These are phyloP conservation scores for Drosophila pseudotalamancana DNA, from an alignment of 2,888 invertebrate species.

Conservation along the genomic window DNA sequence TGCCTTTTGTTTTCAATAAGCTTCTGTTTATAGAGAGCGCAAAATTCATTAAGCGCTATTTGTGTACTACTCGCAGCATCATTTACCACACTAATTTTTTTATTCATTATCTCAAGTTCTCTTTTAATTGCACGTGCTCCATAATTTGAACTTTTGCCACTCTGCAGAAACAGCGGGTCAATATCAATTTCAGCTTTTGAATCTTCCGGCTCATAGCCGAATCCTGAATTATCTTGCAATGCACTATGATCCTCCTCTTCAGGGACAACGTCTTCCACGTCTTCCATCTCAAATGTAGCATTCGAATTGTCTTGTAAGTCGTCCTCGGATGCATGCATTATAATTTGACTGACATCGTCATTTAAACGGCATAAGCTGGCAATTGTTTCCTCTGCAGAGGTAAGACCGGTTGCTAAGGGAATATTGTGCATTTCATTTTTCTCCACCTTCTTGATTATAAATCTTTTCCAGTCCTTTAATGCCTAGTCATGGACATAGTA, in stretches of 20 bases:
- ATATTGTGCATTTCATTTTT: conserved; percentile 66
- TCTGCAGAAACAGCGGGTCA: conserved; percentile 60
- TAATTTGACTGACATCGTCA: conserved; percentile 58
- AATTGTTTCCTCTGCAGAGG: conserved; percentile 62
- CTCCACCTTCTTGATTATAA: conserved; percentile 64
- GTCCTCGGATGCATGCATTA: conserved; percentile 63
- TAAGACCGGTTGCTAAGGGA: conserved; percentile 60
- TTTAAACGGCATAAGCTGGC: conserved; percentile 61
- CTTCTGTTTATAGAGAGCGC: conserved; percentile 59
- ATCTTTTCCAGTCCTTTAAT: conserved; percentile 67
- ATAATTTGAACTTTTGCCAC: conserved; percentile 26
- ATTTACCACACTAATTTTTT: conserved; percentile 28
- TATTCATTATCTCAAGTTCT: conserved; percentile 49
- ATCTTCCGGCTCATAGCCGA: conserved; percentile 57
- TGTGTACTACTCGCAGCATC: conserved; percentile 42
- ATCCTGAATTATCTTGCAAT: conserved; percentile 50
- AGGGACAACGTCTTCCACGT: conserved; percentile 67
- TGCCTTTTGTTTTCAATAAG: conserved; percentile 60
- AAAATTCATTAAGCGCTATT: conserved; percentile 50
- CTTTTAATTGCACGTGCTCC: conserved; percentile 22
- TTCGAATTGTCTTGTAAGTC: conserved; percentile 57
- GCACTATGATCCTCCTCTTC: conserved; percentile 56
- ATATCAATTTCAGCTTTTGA: conserved; percentile 43
- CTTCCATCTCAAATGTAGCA: conserved; percentile 55
- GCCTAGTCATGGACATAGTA: conserved; percentile 29